Evolutionary conservation across 2,113 vertebrate genomes (phyloP).

Genomic region (Fregata magnificens): DNA sequence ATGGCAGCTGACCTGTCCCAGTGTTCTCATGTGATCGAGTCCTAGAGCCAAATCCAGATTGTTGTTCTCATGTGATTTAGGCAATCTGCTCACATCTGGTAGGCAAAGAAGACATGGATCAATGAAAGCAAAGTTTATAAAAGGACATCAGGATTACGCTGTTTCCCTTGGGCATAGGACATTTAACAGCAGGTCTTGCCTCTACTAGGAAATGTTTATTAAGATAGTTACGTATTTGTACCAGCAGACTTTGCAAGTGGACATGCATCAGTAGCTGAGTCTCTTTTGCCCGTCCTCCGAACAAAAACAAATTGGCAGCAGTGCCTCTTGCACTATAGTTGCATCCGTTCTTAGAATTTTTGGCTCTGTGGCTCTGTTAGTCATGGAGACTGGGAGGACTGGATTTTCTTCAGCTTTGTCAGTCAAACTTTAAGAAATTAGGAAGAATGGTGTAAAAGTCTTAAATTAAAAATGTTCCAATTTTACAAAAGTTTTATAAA

Average conservation of each 20-base stretch:
- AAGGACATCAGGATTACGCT: not conserved
- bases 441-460: not conserved
- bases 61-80: not conserved
- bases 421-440: not conserved
- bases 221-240: not conserved
- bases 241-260: not conserved
- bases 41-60: not conserved
- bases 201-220: not conserved
- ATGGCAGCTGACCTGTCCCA: not conserved
- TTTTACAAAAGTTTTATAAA: not conserved
- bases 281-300: not conserved
- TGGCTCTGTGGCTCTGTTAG: not conserved
- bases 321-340: not conserved
- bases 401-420: not conserved
- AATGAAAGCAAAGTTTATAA: not conserved
- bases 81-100: not conserved
- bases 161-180: not conserved
- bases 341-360: not conserved
- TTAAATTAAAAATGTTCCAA: not conserved
- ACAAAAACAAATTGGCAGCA: not conserved
- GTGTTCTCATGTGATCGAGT: not conserved
- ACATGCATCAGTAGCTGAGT: not conserved
- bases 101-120: not conserved
- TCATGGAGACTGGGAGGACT: not conserved
- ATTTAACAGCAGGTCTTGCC: not conserved